Evolutionary conservation across 2,797 vertebrate species (phyloP).

Genomic region (Microcaecilia unicolor): DNA sequence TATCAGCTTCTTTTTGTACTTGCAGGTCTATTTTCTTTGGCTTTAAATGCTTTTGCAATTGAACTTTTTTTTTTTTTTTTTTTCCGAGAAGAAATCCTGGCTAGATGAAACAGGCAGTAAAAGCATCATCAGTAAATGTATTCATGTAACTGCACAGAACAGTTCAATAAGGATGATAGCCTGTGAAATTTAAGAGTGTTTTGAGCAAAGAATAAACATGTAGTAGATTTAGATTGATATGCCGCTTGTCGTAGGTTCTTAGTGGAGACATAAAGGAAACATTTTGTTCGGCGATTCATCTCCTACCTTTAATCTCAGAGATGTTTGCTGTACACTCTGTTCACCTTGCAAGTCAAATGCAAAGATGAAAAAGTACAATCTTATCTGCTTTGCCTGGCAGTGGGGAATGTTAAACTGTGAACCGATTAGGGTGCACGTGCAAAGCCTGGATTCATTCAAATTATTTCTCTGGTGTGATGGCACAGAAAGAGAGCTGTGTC

Average conservation of each 20-base stretch:
- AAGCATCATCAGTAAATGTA: slow-evolving; percentile 45
- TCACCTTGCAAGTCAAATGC: slow-evolving; percentile 45
- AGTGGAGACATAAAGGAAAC: slow-evolving; percentile 37
- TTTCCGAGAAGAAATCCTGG: slow-evolving; percentile 23
- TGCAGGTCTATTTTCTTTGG: slow-evolving; percentile 15
- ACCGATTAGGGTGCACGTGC: slow-evolving; percentile 36
- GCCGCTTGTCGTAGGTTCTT: slow-evolving; percentile 12
- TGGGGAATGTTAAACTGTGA: slow-evolving; percentile 36
- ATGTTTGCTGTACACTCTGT: slow-evolving; percentile 18
- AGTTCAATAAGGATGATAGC: slow-evolving; percentile 24
- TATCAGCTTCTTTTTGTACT: background rate
- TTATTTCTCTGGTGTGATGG: slow-evolving; percentile 29
- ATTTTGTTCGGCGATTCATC: slow-evolving; percentile 41
- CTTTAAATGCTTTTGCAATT: slow-evolving; percentile 8
- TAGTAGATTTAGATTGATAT: slow-evolving; percentile 38
- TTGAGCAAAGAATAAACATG: slow-evolving; percentile 35
- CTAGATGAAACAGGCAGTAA: slow-evolving; percentile 32
- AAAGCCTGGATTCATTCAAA: slow-evolving; percentile 35
- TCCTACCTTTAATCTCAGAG: slow-evolving; percentile 40
- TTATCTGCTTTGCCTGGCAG: slow-evolving; percentile 39
- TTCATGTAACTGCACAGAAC: slow-evolving; percentile 23
- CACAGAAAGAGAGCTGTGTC: slow-evolving; percentile 29
- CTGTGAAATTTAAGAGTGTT: slow-evolving; percentile 22
- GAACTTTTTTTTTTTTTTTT: no score
- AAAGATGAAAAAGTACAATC: slow-evolving; percentile 36